Conservation (phyloP, 1,140 invertebrate species). For the Trichonephila clavata region DNA sequence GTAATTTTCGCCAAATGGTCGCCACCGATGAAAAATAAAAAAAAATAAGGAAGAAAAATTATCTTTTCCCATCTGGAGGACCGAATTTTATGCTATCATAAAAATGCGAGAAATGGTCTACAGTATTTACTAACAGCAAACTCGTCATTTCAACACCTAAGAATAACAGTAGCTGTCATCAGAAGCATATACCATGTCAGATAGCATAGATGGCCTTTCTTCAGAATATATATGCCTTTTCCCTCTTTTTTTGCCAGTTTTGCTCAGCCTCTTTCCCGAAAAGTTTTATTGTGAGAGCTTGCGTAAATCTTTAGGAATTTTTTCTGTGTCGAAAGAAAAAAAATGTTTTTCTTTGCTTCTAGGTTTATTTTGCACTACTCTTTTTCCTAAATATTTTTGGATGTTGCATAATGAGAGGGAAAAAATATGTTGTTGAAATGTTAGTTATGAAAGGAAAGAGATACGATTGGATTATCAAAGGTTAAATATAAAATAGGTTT, state of each 20-base stretch:
- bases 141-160: slow-evolving; percentile 34
- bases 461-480: too few species aligned
- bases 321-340: background rate
- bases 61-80: slow-evolving; percentile 27
- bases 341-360: background rate
- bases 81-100: slow-evolving; percentile 30
- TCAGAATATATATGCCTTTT: slow-evolving; percentile 7
- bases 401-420: background rate
- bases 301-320: slow-evolving; percentile 21
- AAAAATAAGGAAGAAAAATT: background rate
- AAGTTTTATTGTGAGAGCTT: slow-evolving; percentile 14
- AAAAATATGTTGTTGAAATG: background rate
- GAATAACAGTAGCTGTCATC: slow-evolving; percentile 27
- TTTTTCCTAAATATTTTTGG: background rate
- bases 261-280: background rate
- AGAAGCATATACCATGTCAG: slow-evolving; percentile 26
- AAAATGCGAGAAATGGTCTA: slow-evolving; percentile 32
- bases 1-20: slow-evolving; percentile 34
- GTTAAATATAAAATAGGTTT: too few species aligned
- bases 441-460: too few species aligned
- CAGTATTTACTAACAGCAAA: slow-evolving; percentile 30
- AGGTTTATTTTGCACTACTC: background rate
- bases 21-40: slow-evolving; percentile 7
- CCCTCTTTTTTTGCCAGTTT: background rate
- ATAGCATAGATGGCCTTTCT: slow-evolving; percentile 10